Base-by-base conservation (phyloP, 23 tunicate genomes). In the Phallusia fumigata region DNA sequence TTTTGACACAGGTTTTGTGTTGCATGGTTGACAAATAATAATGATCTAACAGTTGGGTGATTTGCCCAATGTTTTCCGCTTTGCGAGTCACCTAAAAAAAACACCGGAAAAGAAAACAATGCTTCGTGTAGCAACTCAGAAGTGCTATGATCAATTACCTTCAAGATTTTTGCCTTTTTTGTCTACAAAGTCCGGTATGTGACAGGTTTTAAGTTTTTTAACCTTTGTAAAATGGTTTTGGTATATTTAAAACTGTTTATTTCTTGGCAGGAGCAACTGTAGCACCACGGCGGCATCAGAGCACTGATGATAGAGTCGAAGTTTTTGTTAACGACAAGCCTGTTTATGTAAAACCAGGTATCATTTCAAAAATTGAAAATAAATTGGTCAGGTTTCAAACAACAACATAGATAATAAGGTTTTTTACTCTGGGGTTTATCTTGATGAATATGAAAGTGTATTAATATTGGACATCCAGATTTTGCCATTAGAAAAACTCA, bases 271-370 rank as follows among this genome's bases (percentile, higher is more conserved):
- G 44, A 35, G 81, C 53, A 40, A 6, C 30, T 77, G 53, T 77
- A 2, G 58, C 53, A 77, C 6, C n/a, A 35, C 30, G 78, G 3
- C 81, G 84, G 2, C 33, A 34, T 24, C 84, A 81, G 36, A 86
- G 90, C 53, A 87, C 91, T 5, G 91, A 87, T 49, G 81, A 86
- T 36, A 76, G 82, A 19, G 76, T 88, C 47, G 92, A 90, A 85
- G 95, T 90, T 2, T 90, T 85, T 82, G 95, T 90, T 6, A 86
- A 90, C 76, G 95, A 86, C 58, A 53, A 90, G 65, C 80, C 95
- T 5, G 95, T 90, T 8, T 82, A 82, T 79, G 95, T 90, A 15
- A 89, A 90, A 82, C 86, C 95, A 82, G 87, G 92, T 87, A 80
- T 13, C 26, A 58, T 24, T 58, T 58, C 28, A 6, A 33, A 28